These are phyloP conservation scores for Chiloscyllium punctatum DNA, from an alignment of 2,797 vertebrate species.

Conservation along the genomic window DNA sequence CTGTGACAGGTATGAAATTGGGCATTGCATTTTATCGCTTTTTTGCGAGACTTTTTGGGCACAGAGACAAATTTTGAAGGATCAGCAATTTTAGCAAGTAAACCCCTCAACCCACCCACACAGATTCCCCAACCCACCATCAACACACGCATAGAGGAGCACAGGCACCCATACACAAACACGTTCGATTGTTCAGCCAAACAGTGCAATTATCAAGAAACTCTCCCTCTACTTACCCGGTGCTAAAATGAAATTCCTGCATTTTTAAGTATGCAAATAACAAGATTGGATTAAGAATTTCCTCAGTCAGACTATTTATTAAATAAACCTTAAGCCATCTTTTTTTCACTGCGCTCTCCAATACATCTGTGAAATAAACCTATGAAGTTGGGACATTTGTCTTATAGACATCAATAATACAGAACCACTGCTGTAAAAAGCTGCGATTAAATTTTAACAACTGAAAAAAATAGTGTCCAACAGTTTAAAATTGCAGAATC, in stretches of 20 bases:
- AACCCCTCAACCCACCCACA: background rate
- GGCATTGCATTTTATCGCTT: conserved; percentile 17
- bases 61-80: background rate
- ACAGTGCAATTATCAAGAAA: background rate
- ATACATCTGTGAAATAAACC: conserved; percentile 6
- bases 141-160: background rate
- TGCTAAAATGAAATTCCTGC: background rate
- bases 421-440: no score
- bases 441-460: background rate
- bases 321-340: background rate
- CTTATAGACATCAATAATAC: background rate
- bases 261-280: background rate
- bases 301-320: background rate
- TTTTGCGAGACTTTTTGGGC: background rate
- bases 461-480: conserved; percentile 12
- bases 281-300: background rate
- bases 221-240: background rate
- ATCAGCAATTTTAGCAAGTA: background rate
- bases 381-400: conserved; percentile 19
- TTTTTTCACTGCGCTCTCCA: background rate
- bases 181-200: background rate
- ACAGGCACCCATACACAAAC: background rate
- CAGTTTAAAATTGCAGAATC: background rate
- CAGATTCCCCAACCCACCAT: background rate
- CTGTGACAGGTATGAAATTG: conserved; percentile 15